A percentile compares a stretch with the other conserved stretches of the same genome.
Conservation (phyloP, 2,797 vertebrate species). For the Sebastes taczanowskii region DNA sequence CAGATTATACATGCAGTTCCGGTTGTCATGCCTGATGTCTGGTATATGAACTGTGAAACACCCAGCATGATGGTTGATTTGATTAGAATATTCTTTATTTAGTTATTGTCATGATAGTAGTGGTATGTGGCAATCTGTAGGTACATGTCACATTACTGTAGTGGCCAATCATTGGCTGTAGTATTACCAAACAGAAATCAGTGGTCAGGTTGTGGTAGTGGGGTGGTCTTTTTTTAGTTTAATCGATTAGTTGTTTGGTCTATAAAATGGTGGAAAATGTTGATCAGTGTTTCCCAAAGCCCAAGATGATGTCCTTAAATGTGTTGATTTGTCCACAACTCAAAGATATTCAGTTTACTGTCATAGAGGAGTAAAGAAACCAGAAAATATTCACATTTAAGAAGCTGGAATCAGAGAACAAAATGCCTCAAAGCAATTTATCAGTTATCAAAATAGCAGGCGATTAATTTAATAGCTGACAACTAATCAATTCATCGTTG, state of each 20-base stretch:
- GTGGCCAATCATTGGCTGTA: not conserved
- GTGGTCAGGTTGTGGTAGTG: not conserved
- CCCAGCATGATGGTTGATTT: not conserved
- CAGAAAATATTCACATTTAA: too few relatives aligned
- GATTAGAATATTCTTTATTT: not conserved
- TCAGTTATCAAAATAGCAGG: accelerated
- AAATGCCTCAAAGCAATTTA: accelerated
- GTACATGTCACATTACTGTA: not conserved
- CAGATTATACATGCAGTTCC: conserved; percentile 13
- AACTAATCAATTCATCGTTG: accelerated
- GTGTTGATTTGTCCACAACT: too few relatives aligned
- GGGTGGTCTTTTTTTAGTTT: not conserved
- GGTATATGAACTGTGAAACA: not conserved
- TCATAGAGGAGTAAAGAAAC: too few relatives aligned
- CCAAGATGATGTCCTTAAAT: too few relatives aligned
- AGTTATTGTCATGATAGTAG: not conserved
- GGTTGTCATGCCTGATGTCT: not conserved
- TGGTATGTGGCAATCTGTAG: not conserved
- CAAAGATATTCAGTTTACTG: too few relatives aligned
- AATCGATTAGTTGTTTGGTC: too few relatives aligned
- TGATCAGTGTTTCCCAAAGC: too few relatives aligned
- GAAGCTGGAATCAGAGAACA: too few relatives aligned
- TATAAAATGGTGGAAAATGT: too few relatives aligned
- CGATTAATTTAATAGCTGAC: too few relatives aligned
- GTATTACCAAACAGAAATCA: not conserved